phyloP scores from a whole-genome alignment of 2,888 invertebrate species.

The Erpobdella octoculata region DNA sequence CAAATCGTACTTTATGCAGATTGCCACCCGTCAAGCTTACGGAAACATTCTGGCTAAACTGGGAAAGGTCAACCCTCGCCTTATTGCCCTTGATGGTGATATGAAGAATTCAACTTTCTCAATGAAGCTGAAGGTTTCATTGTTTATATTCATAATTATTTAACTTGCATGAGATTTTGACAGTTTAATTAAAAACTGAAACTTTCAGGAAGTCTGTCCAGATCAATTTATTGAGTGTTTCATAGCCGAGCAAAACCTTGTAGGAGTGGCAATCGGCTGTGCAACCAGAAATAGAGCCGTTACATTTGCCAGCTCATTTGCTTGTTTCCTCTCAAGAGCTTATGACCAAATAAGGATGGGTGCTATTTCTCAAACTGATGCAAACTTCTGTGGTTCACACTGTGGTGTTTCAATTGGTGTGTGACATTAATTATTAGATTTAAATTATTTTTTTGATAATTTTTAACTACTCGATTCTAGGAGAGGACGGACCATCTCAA shows the following conservation, averaged over 20 bases:
- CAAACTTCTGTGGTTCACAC: slow-evolving; percentile 92
- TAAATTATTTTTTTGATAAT: not conserved
- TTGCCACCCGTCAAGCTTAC: slow-evolving; percentile 68
- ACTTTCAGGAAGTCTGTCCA: slow-evolving; percentile 53
- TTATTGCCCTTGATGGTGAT: slow-evolving; percentile 91
- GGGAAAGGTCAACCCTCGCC: slow-evolving; percentile 62
- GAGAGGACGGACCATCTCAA: slow-evolving; percentile 93
- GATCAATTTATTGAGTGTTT: slow-evolving; percentile 88
- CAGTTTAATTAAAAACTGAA: not conserved
- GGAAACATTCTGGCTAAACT: slow-evolving; percentile 87
- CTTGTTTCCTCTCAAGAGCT: slow-evolving; percentile 83
- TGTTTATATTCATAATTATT: not conserved
- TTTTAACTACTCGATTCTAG: slow-evolving; percentile 39
- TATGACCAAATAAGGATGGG: slow-evolving; percentile 99
- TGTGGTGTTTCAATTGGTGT: slow-evolving; percentile 90
- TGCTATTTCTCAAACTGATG: slow-evolving; percentile 93
- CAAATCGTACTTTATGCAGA: too few species aligned
- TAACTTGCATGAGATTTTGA: not conserved
- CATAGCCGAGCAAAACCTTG: slow-evolving; percentile 97
- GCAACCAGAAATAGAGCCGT: slow-evolving; percentile 84
- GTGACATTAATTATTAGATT: slow-evolving; percentile 33
- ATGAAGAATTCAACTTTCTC: slow-evolving; percentile 98
- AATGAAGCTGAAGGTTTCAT: slow-evolving; percentile 67
- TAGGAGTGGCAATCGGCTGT: slow-evolving; percentile 84
- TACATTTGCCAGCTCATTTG: slow-evolving; percentile 92